Percentiles rank a stretch among this genome's conserved stretches.
Conservation (phyloP, 2,888 invertebrate species). For the Tinea semifulvella region DNA sequence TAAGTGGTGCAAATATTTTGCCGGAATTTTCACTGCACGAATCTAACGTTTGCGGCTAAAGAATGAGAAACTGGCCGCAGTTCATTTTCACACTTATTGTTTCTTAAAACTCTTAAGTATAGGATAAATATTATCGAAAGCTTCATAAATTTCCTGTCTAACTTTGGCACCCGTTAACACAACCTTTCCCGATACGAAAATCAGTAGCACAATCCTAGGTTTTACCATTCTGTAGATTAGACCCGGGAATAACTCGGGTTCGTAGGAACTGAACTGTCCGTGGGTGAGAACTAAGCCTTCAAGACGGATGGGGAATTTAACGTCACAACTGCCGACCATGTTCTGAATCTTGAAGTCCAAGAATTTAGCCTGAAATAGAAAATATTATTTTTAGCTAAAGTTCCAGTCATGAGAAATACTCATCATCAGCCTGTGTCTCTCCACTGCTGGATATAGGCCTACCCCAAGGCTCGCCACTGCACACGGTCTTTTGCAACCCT, state of each 20-base stretch:
- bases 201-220: slow-evolving; percentile 94
- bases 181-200: slow-evolving; percentile 99
- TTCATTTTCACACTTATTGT: too few relatives aligned
- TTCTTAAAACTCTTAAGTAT: slow-evolving; percentile 96
- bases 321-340: slow-evolving; percentile 82
- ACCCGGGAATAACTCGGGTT: slow-evolving; percentile 98
- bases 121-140: slow-evolving; percentile 96
- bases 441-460: too few relatives aligned
- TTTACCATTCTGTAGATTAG: slow-evolving; percentile 98
- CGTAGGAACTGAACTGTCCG: slow-evolving; percentile 86
- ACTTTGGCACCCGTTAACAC: slow-evolving; percentile 98
- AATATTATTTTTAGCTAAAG: too few relatives aligned
- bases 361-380: slow-evolving; percentile 76
- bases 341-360: slow-evolving; percentile 85
- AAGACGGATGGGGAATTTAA: slow-evolving; percentile 77
- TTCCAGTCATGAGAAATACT: too few relatives aligned
- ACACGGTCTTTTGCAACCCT: too few relatives aligned
- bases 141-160: slow-evolving; percentile 92
- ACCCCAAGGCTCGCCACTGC: too few relatives aligned
- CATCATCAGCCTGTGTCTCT: too few relatives aligned
- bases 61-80: too few relatives aligned
- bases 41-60: too few relatives aligned
- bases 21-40: too few relatives aligned
- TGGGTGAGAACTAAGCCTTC: slow-evolving; percentile 79
- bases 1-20: too few relatives aligned